Evolutionary conservation across 2,797 vertebrate genomes (phyloP).

Genomic region (Ficedula albicollis): DNA sequence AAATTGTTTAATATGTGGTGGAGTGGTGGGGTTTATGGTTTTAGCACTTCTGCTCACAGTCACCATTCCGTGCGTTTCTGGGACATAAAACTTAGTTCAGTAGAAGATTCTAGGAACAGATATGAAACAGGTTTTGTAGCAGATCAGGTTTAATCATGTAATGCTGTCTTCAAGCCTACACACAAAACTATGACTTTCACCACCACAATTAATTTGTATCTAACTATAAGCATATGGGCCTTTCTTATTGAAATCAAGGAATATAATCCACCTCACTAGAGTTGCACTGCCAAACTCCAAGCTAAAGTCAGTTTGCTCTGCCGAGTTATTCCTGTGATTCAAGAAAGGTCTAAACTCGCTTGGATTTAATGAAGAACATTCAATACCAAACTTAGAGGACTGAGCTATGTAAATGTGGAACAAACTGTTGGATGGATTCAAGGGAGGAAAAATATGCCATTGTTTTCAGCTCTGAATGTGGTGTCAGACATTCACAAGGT

Average conservation of each 20-base stretch:
- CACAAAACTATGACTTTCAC: not conserved
- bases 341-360: not conserved
- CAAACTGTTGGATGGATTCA: not conserved
- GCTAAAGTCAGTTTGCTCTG: not conserved
- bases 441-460: not conserved
- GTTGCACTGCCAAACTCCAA: not conserved
- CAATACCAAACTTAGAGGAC: not conserved
- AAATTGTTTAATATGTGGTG: not conserved
- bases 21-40: fast-evolving
- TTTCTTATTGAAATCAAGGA: not conserved
- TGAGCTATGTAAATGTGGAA: not conserved
- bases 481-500: not conserved
- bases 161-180: not conserved
- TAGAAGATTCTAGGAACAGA: not conserved
- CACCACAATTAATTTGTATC: not conserved
- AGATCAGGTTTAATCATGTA: not conserved
- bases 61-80: not conserved
- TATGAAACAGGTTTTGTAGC: not conserved
- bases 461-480: not conserved
- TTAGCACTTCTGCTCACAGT: not conserved
- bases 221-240: not conserved
- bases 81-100: not conserved
- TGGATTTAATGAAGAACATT: not conserved
- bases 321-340: not conserved
- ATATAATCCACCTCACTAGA: not conserved